phyloP scores from a whole-genome alignment of 2,888 invertebrate genomes.

The Caradrina clavipalpis region DNA sequence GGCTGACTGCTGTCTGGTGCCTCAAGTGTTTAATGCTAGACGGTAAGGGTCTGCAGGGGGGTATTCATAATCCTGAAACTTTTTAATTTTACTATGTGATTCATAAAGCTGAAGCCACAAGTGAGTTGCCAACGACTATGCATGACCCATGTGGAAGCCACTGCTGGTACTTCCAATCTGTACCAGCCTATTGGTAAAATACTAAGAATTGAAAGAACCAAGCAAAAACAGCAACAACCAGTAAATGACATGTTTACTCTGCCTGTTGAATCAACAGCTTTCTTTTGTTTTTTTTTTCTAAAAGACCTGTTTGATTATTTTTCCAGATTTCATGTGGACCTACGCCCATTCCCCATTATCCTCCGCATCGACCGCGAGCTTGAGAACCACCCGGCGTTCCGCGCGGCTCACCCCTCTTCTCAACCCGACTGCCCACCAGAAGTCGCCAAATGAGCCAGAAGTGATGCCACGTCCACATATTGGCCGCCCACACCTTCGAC shows the following conservation, averaged over 20 bases:
- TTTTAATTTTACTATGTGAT: too few species aligned
- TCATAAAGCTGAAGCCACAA: too few species aligned
- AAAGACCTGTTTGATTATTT: neutral
- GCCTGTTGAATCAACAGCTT: neutral
- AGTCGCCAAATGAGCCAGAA: conserved; percentile 92
- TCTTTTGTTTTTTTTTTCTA: neutral
- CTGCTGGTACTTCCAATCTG: too few species aligned
- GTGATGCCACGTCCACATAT: conserved; percentile 47
- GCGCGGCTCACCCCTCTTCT: conserved; percentile 96
- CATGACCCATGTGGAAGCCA: too few species aligned
- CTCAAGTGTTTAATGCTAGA: conserved; percentile 98
- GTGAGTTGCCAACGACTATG: too few species aligned
- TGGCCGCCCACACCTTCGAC: conserved; percentile 48
- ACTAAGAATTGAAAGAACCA: too few species aligned
- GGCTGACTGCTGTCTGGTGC: conserved; percentile 98
- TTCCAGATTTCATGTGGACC: conserved; percentile 97
- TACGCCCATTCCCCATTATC: conserved; percentile 97
- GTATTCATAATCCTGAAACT: too few species aligned
- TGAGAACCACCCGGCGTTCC: conserved; percentile 97
- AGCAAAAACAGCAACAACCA: too few species aligned
- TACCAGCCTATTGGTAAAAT: too few species aligned
- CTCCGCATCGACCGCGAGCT: conserved; percentile 96
- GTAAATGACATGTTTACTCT: neutral
- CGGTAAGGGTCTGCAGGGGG: conserved; percentile 88
- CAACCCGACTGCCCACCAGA: conserved; percentile 99